Percentiles rank a stretch among this genome's conserved stretches.
These are phyloP conservation scores for Drosophila yooni DNA, from an alignment of 2,888 invertebrate genomes.

Conservation along the genomic window DNA sequence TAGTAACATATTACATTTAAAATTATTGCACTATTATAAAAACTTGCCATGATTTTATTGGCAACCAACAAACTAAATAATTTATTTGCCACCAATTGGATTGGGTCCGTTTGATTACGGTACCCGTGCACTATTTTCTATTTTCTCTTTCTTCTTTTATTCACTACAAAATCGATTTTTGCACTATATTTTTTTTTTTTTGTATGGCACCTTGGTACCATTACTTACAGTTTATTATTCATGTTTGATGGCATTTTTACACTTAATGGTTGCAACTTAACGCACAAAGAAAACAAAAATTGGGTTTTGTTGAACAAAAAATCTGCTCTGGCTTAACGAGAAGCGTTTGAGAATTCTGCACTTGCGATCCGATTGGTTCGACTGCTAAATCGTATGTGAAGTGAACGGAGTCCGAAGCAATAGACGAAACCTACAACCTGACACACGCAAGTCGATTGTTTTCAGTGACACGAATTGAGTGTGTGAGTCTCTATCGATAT, in stretches of 20 bases:
- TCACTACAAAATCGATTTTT: slow-evolving; percentile 83
- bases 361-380: slow-evolving; percentile 49
- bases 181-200: slow-evolving; percentile 50
- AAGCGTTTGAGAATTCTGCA: slow-evolving; percentile 44
- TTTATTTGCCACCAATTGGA: slow-evolving; percentile 71
- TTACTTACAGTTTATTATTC: slow-evolving; percentile 85
- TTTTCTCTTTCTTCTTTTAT: slow-evolving; percentile 38
- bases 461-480: not conserved
- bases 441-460: not conserved
- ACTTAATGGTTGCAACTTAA: slow-evolving; percentile 82
- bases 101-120: slow-evolving; percentile 51
- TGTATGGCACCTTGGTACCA: slow-evolving; percentile 59
- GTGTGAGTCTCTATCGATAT: slow-evolving; percentile 1
- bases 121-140: slow-evolving; percentile 66
- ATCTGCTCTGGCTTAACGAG: slow-evolving; percentile 33
- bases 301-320: slow-evolving; percentile 40
- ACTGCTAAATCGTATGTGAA: slow-evolving; percentile 51
- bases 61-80: slow-evolving; percentile 55
- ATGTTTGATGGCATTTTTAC: slow-evolving; percentile 85
- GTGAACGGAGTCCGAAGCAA: slow-evolving; percentile 15
- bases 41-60: slow-evolving; percentile 54
- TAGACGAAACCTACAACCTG: slow-evolving; percentile 24
- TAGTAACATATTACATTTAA: slow-evolving; percentile 61
- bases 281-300: slow-evolving; percentile 73
- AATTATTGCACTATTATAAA: slow-evolving; percentile 66